These are phyloP conservation scores for Odontocolon sp. DNA, from an alignment of 2,888 invertebrate genomes.

Conservation along the genomic window DNA sequence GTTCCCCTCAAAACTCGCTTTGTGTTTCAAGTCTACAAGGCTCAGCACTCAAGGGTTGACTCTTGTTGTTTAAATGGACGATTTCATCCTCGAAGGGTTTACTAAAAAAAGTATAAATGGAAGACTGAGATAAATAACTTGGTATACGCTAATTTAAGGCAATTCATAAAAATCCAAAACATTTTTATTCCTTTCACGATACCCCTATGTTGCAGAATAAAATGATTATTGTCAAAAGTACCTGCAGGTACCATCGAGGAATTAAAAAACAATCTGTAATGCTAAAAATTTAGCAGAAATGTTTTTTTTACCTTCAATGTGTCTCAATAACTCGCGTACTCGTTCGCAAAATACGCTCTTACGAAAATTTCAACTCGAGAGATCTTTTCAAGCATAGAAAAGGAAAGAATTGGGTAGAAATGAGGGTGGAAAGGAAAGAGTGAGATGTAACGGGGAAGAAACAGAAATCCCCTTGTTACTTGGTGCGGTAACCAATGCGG, in stretches of 20 bases:
- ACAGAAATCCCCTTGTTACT: conserved; percentile 5
- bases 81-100: conserved; percentile 12
- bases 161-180: background rate
- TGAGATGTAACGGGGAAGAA: background rate
- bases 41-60: conserved; percentile 18
- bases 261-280: too few species aligned
- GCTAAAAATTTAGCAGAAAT: too few species aligned
- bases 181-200: background rate
- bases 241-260: conserved; percentile 1
- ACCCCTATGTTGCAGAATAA: background rate
- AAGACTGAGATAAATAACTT: background rate
- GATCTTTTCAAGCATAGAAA: background rate
- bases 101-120: background rate
- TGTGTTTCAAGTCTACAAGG: conserved; percentile 34
- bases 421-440: background rate
- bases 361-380: conserved; percentile 16
- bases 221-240: conserved; percentile 40
- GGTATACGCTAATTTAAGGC: background rate
- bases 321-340: conserved; percentile 31
- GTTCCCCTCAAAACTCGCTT: conserved; percentile 44
- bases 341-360: conserved; percentile 22
- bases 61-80: conserved; percentile 24
- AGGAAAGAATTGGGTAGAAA: background rate
- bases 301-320: conserved; percentile 14
- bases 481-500: conserved; percentile 10